Percentiles rank a stretch among this genome's conserved stretches.
These are phyloP conservation scores for Agapostemon virescens DNA, from an alignment of 2,888 invertebrate genomes.

Conservation along the genomic window DNA sequence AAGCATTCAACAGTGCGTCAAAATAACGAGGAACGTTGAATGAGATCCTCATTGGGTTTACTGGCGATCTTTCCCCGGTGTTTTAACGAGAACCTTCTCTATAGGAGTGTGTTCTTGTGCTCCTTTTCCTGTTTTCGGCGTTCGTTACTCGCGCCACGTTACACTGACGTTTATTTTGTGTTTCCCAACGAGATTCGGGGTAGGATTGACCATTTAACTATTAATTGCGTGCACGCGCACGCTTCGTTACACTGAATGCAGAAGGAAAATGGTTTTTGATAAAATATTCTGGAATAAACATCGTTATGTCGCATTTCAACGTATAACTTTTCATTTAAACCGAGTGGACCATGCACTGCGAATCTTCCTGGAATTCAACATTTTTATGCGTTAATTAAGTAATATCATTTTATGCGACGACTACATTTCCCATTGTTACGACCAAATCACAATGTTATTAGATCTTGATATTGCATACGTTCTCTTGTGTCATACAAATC, in stretches of 20 bases:
- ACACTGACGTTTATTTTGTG: background rate
- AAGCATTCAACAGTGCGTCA: constrained; percentile 51
- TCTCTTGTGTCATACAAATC: too few relatives aligned
- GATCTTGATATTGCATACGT: background rate
- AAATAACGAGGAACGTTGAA: constrained; percentile 57
- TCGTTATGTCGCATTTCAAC: background rate
- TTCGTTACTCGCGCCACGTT: constrained; percentile 13
- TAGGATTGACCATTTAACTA: constrained; percentile 4
- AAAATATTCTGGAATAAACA: background rate
- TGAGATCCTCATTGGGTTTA: constrained; percentile 46
- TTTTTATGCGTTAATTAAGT: too few relatives aligned
- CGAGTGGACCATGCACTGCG: background rate
- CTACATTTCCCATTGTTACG: background rate
- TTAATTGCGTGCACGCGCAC: background rate
- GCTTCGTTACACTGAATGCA: background rate
- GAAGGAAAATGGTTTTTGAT: background rate
- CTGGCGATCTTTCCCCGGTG: constrained; percentile 29
- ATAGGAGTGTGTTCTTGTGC: background rate
- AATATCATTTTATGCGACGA: background rate
- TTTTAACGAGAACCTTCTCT: constrained; percentile 14
- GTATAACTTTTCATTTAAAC: background rate
- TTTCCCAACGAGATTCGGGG: background rate
- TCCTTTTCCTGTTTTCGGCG: constrained; percentile 23
- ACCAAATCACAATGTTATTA: background rate
- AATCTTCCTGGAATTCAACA: too few relatives aligned